A percentile compares a stretch with the other conserved stretches of the same genome.
Conservation (phyloP, 2,797 vertebrate genomes). For the Crenichthys baileyi region DNA sequence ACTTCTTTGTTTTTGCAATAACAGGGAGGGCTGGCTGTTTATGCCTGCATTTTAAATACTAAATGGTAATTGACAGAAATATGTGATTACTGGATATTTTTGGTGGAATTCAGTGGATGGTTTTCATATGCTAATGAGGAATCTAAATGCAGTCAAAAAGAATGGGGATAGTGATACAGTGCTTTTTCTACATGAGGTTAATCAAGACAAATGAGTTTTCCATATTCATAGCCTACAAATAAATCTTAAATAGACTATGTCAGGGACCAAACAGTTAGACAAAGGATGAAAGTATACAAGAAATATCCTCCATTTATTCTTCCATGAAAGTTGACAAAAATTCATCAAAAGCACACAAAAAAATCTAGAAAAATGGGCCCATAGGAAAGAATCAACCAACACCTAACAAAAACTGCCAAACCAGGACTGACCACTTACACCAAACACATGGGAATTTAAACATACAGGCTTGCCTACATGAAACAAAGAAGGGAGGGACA, state of each 20-base stretch:
- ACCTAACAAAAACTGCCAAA: no score
- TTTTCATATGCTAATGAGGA: slow-evolving; percentile 37
- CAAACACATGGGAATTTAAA: no score
- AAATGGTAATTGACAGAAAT: slow-evolving; percentile 48
- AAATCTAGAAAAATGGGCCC: no score
- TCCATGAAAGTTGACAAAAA: no score
- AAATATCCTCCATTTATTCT: no score
- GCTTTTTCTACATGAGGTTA: not conserved
- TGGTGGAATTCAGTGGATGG: slow-evolving; percentile 30
- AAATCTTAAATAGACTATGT: not conserved
- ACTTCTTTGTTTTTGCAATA: slow-evolving; percentile 52
- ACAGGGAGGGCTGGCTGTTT: slow-evolving; percentile 31
- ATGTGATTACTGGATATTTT: slow-evolving; percentile 36
- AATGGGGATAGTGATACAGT: not conserved
- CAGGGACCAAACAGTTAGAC: no score
- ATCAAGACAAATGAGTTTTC: not conserved
- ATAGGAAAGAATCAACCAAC: no score
- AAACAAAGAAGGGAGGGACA: no score
- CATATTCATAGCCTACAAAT: not conserved
- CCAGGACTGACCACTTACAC: no score
- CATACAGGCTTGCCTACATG: no score
- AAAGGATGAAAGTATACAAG: no score
- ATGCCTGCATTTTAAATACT: slow-evolving; percentile 33
- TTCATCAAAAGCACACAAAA: no score
- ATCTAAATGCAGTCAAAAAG: slow-evolving; percentile 18